Evolutionary conservation across 1,140 invertebrate genomes (phyloP), one percentile per base, ranked within the genome.

Genomic region (Coelopa frigida): DNA sequence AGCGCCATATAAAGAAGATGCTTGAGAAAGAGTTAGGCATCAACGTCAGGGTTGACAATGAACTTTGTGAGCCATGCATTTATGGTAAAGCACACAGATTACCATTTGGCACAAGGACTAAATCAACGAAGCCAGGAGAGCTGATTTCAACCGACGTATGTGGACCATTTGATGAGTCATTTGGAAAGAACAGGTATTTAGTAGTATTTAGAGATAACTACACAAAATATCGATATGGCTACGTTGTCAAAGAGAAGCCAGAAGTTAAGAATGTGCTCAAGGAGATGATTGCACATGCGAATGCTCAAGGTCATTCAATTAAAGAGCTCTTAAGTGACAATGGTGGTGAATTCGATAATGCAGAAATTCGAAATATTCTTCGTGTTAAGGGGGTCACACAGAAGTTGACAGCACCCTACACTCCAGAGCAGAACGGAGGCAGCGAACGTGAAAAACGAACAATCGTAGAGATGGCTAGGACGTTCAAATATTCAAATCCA

Each of bases 371-470:
- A 44, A 27, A 48, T 2, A 50, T 68, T 21, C 33, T 70, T n/a
- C 35, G 51, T 17, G 29, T 45, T 36, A 49, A 50, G 22, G 54
- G 59, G 12, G 55, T 66, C 31, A 57, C 32, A 20, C 56, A 69
- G 35, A 49, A 50, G 40, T 15, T 62, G 10, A 66, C 53, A 20
- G 54, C 54, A 11, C 56, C 59, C 7, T 62, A 67, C 39, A 70
- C 58, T n/a, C 64, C 59, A 14, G 47, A 68, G 39, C 63, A 70
- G 46, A 71, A 69, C 54, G 60, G 58, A 2, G 42, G 41, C 24
- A 57, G 47, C 33, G 61, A 70, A 47, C 44, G 59, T 22, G 61
- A 68, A 42, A 69, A 62, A 39, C 49, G 60, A 10, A 70, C 63
- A 12, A 51, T 70, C 4, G 54, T 70, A 14, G 64, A 70, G 51